Conservation (phyloP, 2,113 vertebrate genomes). For the Verasper variegatus region DNA sequence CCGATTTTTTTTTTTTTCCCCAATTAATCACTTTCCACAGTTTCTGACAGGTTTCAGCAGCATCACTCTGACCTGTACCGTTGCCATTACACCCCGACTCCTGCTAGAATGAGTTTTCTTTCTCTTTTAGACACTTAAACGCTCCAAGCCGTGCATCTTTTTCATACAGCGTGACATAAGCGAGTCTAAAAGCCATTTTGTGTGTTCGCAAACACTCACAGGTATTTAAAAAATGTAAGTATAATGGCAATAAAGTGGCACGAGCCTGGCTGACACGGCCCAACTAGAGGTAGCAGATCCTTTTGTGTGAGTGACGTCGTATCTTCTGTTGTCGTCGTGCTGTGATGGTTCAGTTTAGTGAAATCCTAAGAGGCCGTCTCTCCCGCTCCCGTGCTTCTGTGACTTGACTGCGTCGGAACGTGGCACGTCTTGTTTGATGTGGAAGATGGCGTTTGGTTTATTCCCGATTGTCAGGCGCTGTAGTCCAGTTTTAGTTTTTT, state of each 20-base stretch:
- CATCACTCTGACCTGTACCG: constrained; percentile 7
- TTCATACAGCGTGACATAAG: constrained; percentile 25
- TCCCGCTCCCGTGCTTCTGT: constrained; percentile 43
- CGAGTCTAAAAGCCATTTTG: constrained; percentile 62
- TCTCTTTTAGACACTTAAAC: constrained; percentile 8
- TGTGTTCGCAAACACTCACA: constrained; percentile 16
- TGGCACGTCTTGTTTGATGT: constrained; percentile 26
- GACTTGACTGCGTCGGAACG: constrained; percentile 21
- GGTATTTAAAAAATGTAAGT: constrained; percentile 49
- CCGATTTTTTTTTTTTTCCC: not conserved
- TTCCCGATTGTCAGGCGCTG: constrained; percentile 37
- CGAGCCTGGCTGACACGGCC: constrained; percentile 36
- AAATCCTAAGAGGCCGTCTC: constrained; percentile 14
- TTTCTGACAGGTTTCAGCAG: not conserved
- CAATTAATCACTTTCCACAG: not conserved
- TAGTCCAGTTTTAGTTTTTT: constrained; percentile 1
- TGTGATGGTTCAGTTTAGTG: constrained; percentile 56
- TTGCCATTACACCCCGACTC: constrained; percentile 21
- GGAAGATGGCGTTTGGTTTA: not conserved
- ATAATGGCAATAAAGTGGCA: constrained; percentile 77
- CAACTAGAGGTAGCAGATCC: constrained; percentile 53
- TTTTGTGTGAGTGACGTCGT: constrained; percentile 28
- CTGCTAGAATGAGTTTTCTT: constrained; percentile 37
- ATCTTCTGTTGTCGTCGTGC: constrained; percentile 32
- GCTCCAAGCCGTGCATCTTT: constrained; percentile 24